Percentiles rank a stretch among this genome's conserved stretches.
Conservation (phyloP, 2,113 vertebrate species). For the Leptobrachium leishanense region DNA sequence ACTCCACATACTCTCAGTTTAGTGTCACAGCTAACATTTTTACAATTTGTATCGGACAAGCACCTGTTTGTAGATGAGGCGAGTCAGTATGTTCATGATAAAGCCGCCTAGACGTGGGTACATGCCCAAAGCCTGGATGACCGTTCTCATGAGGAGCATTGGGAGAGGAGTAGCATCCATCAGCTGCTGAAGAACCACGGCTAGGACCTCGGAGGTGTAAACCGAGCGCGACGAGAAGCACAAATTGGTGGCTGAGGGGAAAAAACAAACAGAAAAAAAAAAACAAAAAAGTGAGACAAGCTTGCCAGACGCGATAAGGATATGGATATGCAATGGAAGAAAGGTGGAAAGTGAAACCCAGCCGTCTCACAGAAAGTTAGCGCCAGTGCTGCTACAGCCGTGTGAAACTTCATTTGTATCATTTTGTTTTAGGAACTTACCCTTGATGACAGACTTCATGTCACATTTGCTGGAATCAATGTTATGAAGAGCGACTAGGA, state of each 20-base stretch:
- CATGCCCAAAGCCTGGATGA: slow-evolving; percentile 95
- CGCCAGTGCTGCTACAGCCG: too few relatives aligned
- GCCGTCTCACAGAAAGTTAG: too few relatives aligned
- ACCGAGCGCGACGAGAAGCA: slow-evolving; percentile 91
- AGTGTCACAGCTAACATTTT: too few relatives aligned
- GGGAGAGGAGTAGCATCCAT: slow-evolving; percentile 93
- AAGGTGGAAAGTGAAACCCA: background rate
- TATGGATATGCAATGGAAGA: background rate
- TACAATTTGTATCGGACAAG: too few relatives aligned
- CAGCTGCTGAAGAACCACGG: slow-evolving; percentile 95
- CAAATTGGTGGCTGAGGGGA: slow-evolving; percentile 83
- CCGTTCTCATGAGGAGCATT: slow-evolving; percentile 92
- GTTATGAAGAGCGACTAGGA: slow-evolving; percentile 90
- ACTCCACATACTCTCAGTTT: too few relatives aligned
- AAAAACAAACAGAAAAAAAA: background rate
- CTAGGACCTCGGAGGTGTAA: slow-evolving; percentile 92
- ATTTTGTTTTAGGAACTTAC: slow-evolving; percentile 57
- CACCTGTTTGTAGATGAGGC: slow-evolving; percentile 94
- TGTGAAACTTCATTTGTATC: too few relatives aligned
- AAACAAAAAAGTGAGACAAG: background rate
- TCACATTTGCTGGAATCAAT: slow-evolving; percentile 90
- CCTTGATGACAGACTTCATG: slow-evolving; percentile 97
- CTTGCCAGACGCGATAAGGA: background rate
- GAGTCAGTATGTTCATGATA: slow-evolving; percentile 92
- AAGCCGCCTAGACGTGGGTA: slow-evolving; percentile 90